Evolutionary conservation across 2,113 vertebrate species (phyloP), one percentile per base, ranked within the genome.

Genomic region (Melanocharis versteri): DNA sequence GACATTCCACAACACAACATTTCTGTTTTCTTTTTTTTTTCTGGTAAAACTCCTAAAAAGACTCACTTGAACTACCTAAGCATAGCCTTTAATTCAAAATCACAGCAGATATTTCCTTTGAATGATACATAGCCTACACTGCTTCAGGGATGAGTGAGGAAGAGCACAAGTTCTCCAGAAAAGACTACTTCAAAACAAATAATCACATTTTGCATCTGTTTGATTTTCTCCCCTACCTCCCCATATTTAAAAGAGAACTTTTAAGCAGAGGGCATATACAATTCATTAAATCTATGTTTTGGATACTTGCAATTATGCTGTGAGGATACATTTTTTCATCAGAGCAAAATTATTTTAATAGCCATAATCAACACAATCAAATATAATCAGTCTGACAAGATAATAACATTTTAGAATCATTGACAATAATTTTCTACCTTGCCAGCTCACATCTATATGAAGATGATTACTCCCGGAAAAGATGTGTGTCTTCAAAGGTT

Each of bases 341-440:
- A 97, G 77, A 92, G 92, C 88, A 89, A 96, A 96, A 96, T 97
- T 95, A 94, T 93, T 96, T 97, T 97, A 97, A 97, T 96, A 96
- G 79, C 87, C 87, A 94, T 96, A 97, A 97, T 97, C 95, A 96
- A 95, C 96, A 96, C 93, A 96, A 97, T 97, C 97, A 97, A 94
- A 93, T 94, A 95, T 96, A 97, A 97, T 97, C 92, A 96, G 62
- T 83, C 91, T 95, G 95, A 95, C 96, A 97, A 92, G 89, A 72
- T 95, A 96, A 97, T 94, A 86, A 96, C 81, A 94, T 94, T 96
- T 95, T 90, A 94, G 83, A 92, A 57, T 87, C 8, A 96, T 64
- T 97, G 96, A 87, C 69, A 96, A 86, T 92, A 84, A 95, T 94
- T 96, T 93, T 91, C 81, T 95, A 83, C 72, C 64, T 94, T 91